Conservation (phyloP, 2,888 invertebrate genomes). For the Stegana nigrithorax region DNA sequence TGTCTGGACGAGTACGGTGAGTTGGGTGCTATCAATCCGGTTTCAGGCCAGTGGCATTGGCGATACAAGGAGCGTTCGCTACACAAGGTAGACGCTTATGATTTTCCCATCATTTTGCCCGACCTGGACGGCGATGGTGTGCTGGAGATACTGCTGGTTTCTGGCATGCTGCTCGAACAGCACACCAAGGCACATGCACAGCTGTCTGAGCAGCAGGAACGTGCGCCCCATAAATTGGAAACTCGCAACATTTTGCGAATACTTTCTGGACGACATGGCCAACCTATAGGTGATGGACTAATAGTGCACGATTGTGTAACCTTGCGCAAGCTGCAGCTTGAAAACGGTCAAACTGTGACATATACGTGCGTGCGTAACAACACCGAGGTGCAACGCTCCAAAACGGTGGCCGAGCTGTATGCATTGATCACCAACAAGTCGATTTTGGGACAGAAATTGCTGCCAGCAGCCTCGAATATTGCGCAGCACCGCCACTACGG, state of each 20-base stretch:
- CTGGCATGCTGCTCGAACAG: constrained; percentile 66
- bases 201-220: constrained; percentile 31
- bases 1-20: constrained; percentile 79
- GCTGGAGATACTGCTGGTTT: constrained; percentile 76
- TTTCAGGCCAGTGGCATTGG: constrained; percentile 73
- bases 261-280: constrained; percentile 78
- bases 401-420: constrained; percentile 68
- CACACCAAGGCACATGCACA: constrained; percentile 53
- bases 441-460: constrained; percentile 55
- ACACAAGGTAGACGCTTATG: constrained; percentile 72
- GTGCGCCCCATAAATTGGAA: constrained; percentile 34
- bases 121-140: constrained; percentile 80
- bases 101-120: constrained; percentile 78
- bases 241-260: constrained; percentile 75
- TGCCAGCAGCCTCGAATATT: constrained; percentile 64
- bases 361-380: constrained; percentile 74
- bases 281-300: constrained; percentile 75
- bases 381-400: constrained; percentile 71
- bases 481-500: constrained; percentile 71
- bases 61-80: constrained; percentile 63
- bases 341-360: constrained; percentile 68
- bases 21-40: constrained; percentile 73
- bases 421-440: constrained; percentile 68
- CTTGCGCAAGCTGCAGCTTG: constrained; percentile 72
- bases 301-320: constrained; percentile 73